Evolutionary conservation across 2,797 vertebrate species (phyloP), one percentile per base, ranked within the genome.

Genomic region (Gadopsis marmoratus): DNA sequence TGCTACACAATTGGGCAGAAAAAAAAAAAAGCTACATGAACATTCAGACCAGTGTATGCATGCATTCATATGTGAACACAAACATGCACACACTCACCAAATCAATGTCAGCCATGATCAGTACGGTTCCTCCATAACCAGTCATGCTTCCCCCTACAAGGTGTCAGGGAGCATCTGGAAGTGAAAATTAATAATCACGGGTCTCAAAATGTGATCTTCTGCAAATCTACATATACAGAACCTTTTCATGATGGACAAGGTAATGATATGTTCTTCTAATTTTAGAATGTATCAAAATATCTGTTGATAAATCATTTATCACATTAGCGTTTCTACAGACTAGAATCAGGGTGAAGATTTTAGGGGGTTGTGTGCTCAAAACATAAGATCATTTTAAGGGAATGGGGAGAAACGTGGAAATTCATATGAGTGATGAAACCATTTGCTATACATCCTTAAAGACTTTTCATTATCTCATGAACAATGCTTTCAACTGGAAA

Each of bases 181-280:
- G 91, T 90, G 91, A 88, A 91, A 91, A 93, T 93, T 7, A 89
- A 91, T 87, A 68, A 91, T 92, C 86, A 72, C 91, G 86, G 88
- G 85, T 93, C 83, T 86, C 29, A 82, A 82, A 63, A 89, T 92
- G 93, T 87, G 89, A 94, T 80, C 37, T 67, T 84, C 78, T 71
- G 79, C 88, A 89, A 77, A 83, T 88, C 45, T 83, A 84, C 78
- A 87, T 81, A 78, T 74, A 71, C 26, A 26, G 26, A 26, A 26
- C 41, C 80, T 86, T 80, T 81, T 84, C 92, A 89, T 71, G 47
- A 81, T 77, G 29, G 76, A 83, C 56, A 62, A 29, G 48, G 53
- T 55, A 81, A 31, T 50, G 60, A 87, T 74, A 82, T 78, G 77
- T 33, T 70, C 13, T 12, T 82, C 78, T 84, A 87, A 82, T 84